phyloP scores from a whole-genome alignment of 2,113 vertebrate genomes.

The mouse (Mus musculus) region DNA sequence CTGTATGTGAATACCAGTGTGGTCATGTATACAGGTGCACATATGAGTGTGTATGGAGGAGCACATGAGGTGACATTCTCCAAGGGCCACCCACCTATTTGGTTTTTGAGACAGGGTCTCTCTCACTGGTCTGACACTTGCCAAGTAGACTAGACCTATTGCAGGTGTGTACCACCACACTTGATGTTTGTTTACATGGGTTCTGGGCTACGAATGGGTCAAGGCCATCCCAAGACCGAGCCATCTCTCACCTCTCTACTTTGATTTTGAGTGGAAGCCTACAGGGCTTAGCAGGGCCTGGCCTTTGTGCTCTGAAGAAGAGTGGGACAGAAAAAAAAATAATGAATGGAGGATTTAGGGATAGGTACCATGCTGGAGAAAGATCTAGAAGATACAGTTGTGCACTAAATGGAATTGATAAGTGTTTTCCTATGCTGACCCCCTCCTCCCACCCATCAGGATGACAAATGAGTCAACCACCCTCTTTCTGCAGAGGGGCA shows the following conservation, averaged over 20 bases:
- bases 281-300: accelerated
- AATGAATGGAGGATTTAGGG: background rate
- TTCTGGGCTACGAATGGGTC: too few species aligned
- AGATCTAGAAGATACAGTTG: background rate
- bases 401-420: accelerated
- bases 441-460: background rate
- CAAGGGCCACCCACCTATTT: too few species aligned
- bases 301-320: background rate
- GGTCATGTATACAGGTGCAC: background rate
- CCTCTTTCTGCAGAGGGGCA: background rate
- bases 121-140: background rate
- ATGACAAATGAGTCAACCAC: background rate
- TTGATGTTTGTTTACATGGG: background rate
- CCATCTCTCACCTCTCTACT: background rate
- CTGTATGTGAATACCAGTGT: background rate
- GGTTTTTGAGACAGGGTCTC: background rate
- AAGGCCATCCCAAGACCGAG: background rate
- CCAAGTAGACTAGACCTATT: too few species aligned
- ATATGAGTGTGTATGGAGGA: background rate
- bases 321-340: accelerated
- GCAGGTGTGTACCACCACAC: background rate
- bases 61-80: background rate
- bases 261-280: background rate
- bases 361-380: background rate
- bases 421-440: background rate